Percentiles rank a stretch among this genome's conserved stretches.
phyloP scores from a whole-genome alignment of 2,888 invertebrate genomes.

The Drosophila villosipedis region DNA sequence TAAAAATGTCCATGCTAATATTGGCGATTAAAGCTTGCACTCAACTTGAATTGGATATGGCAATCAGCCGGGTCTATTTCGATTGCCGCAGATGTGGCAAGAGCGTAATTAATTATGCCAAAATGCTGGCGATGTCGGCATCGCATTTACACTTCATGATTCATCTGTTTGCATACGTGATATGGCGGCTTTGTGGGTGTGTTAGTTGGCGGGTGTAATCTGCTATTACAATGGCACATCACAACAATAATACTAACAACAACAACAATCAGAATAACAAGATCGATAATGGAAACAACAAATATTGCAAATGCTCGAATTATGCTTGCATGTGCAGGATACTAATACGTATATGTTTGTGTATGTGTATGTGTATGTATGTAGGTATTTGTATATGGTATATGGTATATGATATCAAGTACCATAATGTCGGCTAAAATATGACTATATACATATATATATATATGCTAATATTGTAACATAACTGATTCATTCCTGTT shows the following conservation, averaged over 20 bases:
- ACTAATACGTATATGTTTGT: not conserved
- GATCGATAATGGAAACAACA: conserved; percentile 16
- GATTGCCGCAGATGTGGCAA: conserved; percentile 15
- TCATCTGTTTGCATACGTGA: conserved; percentile 42
- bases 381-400: conserved; percentile 3
- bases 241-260: conserved; percentile 6
- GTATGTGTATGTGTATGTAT: not conserved
- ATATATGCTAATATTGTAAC: not conserved
- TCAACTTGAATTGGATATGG: not conserved
- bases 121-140: conserved; percentile 10
- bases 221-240: conserved; percentile 11
- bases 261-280: conserved; percentile 4
- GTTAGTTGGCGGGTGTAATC: not conserved
- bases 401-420: conserved; percentile 10
- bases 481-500: conserved; percentile 25
- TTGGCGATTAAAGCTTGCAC: not conserved
- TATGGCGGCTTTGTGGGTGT: conserved; percentile 7
- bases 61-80: conserved; percentile 1
- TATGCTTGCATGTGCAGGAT: not conserved
- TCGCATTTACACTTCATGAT: conserved; percentile 37
- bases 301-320: conserved; percentile 38
- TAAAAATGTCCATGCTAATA: not conserved
- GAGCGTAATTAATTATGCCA: conserved; percentile 32
- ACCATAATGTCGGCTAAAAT: conserved; percentile 10
- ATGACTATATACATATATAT: not conserved